phyloP scores from a whole-genome alignment of 35 echinoderm and acorn worm species.

The Patiria miniata region DNA sequence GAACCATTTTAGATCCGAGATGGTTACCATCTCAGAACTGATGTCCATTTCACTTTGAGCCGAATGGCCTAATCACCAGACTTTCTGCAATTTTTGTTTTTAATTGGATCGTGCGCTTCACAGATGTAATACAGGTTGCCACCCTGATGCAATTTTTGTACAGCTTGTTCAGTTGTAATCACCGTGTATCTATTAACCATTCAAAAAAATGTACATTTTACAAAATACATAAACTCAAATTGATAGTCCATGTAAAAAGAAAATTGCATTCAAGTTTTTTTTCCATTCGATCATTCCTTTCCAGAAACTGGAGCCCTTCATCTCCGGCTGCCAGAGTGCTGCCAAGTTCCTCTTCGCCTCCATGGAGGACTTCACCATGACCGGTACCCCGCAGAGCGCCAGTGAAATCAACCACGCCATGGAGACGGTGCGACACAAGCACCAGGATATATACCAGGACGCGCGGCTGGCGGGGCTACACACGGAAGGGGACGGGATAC shows the following conservation, averaged over 20 bases:
- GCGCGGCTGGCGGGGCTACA: constrained; percentile 67
- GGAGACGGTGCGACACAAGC: constrained; percentile 54
- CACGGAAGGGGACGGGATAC: constrained; percentile 63
- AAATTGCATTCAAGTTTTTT: no score
- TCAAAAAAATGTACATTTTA: background rate
- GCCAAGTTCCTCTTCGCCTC: constrained; percentile 68
- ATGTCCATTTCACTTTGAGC: no score
- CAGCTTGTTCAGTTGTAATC: no score
- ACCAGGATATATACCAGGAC: constrained; percentile 69
- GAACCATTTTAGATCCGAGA: no score
- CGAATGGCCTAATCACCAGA: no score
- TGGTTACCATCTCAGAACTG: no score
- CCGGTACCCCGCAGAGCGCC: constrained; percentile 2
- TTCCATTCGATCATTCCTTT: background rate
- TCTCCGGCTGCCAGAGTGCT: constrained; percentile 75
- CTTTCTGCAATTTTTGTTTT: no score
- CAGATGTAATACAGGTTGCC: no score
- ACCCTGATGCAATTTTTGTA: no score
- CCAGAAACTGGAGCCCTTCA: constrained; percentile 84
- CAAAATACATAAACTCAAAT: no score
- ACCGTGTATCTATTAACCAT: background rate
- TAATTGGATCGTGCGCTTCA: no score
- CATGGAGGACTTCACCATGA: constrained; percentile 52
- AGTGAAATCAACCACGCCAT: constrained; percentile 46
- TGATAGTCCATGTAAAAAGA: background rate